These are phyloP conservation scores for Bothrops jararaca DNA, from an alignment of 2,113 vertebrate species.

Conservation along the genomic window DNA sequence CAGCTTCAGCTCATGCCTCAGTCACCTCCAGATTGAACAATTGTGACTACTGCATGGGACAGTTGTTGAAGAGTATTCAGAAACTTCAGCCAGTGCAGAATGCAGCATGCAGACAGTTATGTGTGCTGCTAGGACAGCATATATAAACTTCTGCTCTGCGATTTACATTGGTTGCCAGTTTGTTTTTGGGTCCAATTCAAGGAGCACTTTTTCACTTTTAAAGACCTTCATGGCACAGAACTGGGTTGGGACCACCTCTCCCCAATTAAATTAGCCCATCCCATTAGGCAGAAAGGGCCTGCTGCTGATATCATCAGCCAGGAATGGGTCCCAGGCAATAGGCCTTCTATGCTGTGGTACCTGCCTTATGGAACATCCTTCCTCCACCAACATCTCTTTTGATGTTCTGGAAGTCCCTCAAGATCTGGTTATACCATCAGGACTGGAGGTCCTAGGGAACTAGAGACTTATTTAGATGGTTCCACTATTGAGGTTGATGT, in stretches of 20 bases:
- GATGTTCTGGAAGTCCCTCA: not conserved
- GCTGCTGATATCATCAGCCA: not conserved
- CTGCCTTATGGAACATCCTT: not conserved
- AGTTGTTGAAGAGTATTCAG: not conserved
- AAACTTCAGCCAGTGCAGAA: not conserved
- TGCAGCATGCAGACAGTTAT: not conserved
- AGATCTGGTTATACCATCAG: not conserved
- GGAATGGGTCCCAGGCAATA: not conserved
- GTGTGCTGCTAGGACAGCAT: not conserved
- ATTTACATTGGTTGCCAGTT: not conserved
- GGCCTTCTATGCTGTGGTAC: not conserved
- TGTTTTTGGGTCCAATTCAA: not conserved
- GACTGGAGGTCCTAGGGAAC: not conserved
- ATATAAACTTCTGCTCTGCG: not conserved
- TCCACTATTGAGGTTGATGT: not conserved
- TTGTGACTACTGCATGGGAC: not conserved
- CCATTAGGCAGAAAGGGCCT: not conserved
- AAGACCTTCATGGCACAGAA: not conserved
- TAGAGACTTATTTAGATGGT: not conserved
- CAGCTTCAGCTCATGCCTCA: not conserved
- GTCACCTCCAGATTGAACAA: not conserved
- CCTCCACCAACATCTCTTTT: not conserved
- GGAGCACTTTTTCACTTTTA: not conserved
- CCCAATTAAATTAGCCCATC: not conserved
- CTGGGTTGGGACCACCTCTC: not conserved